Evolutionary conservation across 2,888 invertebrate species (phyloP), one percentile per base, ranked within the genome.

Genomic region (Thera britannica): DNA sequence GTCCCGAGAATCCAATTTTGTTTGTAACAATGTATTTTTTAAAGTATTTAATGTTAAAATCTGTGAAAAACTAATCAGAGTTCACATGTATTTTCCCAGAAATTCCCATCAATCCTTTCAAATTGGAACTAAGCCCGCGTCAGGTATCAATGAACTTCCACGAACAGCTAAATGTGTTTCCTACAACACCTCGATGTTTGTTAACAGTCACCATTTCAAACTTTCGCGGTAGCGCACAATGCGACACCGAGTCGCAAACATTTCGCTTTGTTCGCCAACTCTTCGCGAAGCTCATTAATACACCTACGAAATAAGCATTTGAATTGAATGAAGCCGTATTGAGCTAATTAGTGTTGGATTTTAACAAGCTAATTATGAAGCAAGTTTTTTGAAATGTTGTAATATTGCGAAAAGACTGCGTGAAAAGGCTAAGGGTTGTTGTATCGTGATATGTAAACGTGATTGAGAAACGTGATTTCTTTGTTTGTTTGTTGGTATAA

Each of bases 231-330:
- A 55, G 38, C 23, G 23, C 54, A 65, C 23, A 12, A 36, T 34
- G 23, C 41, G 48, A 57, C 64, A 60, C 57, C 46, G 23, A 23
- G 23, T 23, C 23, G 23, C 23, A 23, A 23, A 23, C 23, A 23
- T 23, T 23, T 23, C 23, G 46, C 64, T 59, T 64, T 67, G 63
- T 68, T 52, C 46, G 23, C 11, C 41, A 57, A 61, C 60, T 67
- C 59, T 68, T 52, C 46, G 23, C 11, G 41, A 57, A 61, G 60
- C 68, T 60, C 68, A 68, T 68, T 64, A 68, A 65, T 61, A 49
- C 58, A 65, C 65, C 62, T 68, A 54, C 62, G 64, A 65, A 65
- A 62, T 58, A 57, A 68, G 55, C 61, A 58, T 56, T 62, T 52
- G 46, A 62, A 52, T 23, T 58, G 58, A 67, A 58, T 51, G 56